Percentiles rank a stretch among this genome's conserved stretches.
Conservation (phyloP, 2,797 vertebrate species). For the Hoplostethus mediterraneus region DNA sequence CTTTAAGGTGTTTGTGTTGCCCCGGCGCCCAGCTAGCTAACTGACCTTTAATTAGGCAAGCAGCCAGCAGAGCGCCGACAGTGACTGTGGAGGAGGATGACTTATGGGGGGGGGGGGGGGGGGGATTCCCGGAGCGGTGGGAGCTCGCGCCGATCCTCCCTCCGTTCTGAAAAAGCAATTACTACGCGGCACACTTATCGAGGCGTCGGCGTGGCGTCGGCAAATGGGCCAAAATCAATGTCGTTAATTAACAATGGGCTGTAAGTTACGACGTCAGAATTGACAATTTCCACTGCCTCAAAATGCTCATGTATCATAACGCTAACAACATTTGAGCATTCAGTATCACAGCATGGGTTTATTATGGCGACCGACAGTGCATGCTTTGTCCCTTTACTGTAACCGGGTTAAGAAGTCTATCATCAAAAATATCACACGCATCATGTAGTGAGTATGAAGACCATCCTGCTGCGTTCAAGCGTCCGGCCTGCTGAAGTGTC, state of each 20-base stretch:
- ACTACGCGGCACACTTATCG: slow-evolving; percentile 50
- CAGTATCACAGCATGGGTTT: too few species aligned
- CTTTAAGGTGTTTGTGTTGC: slow-evolving; percentile 66
- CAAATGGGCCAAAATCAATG: slow-evolving; percentile 25
- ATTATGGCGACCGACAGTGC: too few species aligned
- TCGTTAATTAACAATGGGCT: slow-evolving; percentile 41
- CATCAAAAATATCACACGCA: too few species aligned
- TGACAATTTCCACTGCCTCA: not conserved
- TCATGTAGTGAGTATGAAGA: too few species aligned
- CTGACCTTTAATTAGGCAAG: slow-evolving; percentile 79
- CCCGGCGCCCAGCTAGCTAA: slow-evolving; percentile 65
- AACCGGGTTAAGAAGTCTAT: too few species aligned
- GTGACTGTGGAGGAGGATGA: slow-evolving; percentile 57
- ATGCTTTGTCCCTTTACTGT: too few species aligned
- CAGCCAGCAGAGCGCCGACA: slow-evolving; percentile 62
- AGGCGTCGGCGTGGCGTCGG: slow-evolving; percentile 36
- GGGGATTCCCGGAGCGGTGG: slow-evolving; percentile 34
- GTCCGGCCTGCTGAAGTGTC: too few species aligned
- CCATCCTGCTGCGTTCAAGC: too few species aligned
- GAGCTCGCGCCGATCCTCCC: slow-evolving; percentile 31
- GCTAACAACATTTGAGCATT: not conserved
- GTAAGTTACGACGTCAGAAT: not conserved
- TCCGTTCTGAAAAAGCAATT: slow-evolving; percentile 51
- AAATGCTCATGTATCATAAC: not conserved
- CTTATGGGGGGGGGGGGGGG: too few species aligned